Evolutionary conservation across 2,113 vertebrate species (phyloP).

Genomic region (Aviceda subcristata): DNA sequence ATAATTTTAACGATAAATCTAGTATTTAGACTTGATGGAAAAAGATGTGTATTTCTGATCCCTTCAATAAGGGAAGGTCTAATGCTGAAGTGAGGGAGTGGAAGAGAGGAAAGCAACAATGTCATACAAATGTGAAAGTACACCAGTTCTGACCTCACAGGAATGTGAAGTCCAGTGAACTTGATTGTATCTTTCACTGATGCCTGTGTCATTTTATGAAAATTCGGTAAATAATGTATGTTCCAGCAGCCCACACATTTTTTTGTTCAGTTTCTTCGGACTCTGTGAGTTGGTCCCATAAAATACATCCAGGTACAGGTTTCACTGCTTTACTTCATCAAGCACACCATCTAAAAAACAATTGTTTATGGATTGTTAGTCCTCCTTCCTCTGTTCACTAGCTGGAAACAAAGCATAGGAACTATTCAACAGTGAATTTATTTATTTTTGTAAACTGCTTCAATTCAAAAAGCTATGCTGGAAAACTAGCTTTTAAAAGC

Average conservation of each 20-base stretch:
- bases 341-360: background rate
- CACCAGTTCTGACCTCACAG: background rate
- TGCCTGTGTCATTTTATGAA: background rate
- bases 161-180: background rate
- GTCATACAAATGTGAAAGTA: background rate
- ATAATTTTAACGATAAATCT: conserved; percentile 5
- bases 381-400: background rate
- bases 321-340: background rate
- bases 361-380: background rate
- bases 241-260: background rate
- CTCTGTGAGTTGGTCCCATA: background rate
- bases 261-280: background rate
- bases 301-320: background rate
- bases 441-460: background rate
- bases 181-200: background rate
- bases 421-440: background rate
- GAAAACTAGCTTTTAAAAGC: background rate
- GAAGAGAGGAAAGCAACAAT: background rate
- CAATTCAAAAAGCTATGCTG: background rate
- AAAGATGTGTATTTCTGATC: background rate
- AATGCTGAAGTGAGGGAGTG: background rate
- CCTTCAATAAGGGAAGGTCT: background rate
- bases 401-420: background rate
- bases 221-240: background rate
- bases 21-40: background rate